phyloP scores from a whole-genome alignment of 2,888 invertebrate genomes.

The Zonitis immaculata region DNA sequence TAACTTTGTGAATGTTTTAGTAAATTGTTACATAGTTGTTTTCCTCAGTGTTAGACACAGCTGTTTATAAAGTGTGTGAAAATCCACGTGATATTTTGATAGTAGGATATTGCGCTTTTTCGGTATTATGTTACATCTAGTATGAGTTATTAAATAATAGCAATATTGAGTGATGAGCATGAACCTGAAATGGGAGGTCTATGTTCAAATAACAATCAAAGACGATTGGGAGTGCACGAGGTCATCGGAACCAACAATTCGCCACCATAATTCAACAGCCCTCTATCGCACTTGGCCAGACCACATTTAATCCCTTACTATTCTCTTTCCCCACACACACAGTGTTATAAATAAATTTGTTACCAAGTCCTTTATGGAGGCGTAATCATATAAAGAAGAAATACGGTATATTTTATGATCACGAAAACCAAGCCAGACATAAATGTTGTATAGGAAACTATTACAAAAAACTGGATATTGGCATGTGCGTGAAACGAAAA shows the following conservation, averaged over 20 bases:
- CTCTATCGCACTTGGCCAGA: conserved; percentile 41
- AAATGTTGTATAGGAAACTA: conserved; percentile 33
- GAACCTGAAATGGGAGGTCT: conserved; percentile 37
- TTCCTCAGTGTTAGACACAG: background rate
- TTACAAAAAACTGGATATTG: conserved; percentile 31
- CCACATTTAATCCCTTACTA: conserved; percentile 40
- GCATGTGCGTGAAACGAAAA: conserved; percentile 22
- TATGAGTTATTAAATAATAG: conserved; percentile 33
- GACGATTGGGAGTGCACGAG: conserved; percentile 38
- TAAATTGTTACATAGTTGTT: no score
- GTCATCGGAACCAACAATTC: conserved; percentile 33
- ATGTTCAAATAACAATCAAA: conserved; percentile 44
- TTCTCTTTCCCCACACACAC: conserved; percentile 29
- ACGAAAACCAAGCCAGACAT: conserved; percentile 33
- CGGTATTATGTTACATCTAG: background rate
- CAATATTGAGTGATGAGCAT: conserved; percentile 29
- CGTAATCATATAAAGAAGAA: conserved; percentile 44
- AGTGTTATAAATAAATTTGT: conserved; percentile 43
- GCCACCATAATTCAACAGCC: conserved; percentile 39
- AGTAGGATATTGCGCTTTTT: conserved; percentile 6
- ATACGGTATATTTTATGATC: conserved; percentile 43
- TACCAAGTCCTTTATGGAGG: conserved; percentile 40
- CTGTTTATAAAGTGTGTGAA: no score
- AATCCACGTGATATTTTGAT: no score
- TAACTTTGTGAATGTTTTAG: no score